Base-by-base conservation (phyloP, 2,888 invertebrate genomes). In the Amorpha juglandis region DNA sequence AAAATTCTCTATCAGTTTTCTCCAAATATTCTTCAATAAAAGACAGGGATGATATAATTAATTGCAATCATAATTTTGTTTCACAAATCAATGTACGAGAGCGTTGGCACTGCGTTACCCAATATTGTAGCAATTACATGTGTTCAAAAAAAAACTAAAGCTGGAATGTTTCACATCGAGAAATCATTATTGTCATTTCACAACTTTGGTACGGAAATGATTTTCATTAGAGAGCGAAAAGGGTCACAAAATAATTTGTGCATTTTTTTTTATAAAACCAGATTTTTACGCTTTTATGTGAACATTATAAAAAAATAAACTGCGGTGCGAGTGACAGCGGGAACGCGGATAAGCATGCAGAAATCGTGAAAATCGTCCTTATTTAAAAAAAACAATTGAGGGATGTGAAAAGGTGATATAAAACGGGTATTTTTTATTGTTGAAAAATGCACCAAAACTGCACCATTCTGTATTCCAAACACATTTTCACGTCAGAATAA, bases 121-220 rank as follows among this genome's bases (percentile, higher is more conserved):
- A 76, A 76, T 78, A 73, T 78, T 80, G 79, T 71, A 80, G 80
- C 81, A 80, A 71, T 51, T 50, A 66, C 66, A 63, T 67, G 64
- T 67, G 35, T 33, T 42, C 38, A 19, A 21, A 62, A 42, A 42
- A 19, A 33, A 47, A 38, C 21, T 55, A 55, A 35, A 51, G 50
- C 63, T 58, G 62, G 52, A 66, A 66, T 16, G 52, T 47, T 52
- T 55, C 47, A 53, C 47, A 21, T 55, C 14, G 48, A 65, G 78
- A 78, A 77, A 72, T 69, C 77, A 81, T 88, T 91, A 91, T 91
- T 91, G 91, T 91, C 91, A 81, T 80, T 84, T 83, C 90, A 91
- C 90, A 87, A 90, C 84, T 84, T 86, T 80, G 82, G 80, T 82
- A 80, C 70, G 72, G 73, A 71, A 72, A 73, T 70, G 67, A 69